phyloP scores from a whole-genome alignment of 2,797 vertebrate genomes.

The Natrix natrix region DNA sequence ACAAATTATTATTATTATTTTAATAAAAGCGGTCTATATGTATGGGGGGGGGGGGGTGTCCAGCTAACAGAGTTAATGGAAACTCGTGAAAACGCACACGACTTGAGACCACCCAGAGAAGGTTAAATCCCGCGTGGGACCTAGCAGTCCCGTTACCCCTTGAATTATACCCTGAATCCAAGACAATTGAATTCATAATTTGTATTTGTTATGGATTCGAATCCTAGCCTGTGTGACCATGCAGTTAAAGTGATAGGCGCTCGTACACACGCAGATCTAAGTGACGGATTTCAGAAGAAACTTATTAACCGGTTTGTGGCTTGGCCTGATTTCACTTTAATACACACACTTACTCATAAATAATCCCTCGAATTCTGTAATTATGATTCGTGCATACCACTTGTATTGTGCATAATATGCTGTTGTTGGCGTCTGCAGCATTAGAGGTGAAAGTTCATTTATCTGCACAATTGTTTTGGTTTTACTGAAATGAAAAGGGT shows the following conservation, averaged over 20 bases:
- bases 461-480: neutral
- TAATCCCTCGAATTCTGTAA: neutral
- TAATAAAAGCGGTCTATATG: neutral
- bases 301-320: neutral
- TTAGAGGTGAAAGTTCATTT: neutral
- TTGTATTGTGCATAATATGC: neutral
- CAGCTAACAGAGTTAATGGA: too few species aligned
- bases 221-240: neutral
- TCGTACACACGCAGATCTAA: neutral
- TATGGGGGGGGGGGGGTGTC: too few species aligned
- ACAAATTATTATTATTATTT: too few species aligned
- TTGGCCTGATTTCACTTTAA: too few species aligned
- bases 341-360: neutral
- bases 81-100: neutral
- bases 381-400: neutral
- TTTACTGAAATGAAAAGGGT: neutral
- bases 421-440: neutral
- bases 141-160: neutral
- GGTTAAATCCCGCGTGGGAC: neutral
- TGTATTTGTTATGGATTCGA: neutral
- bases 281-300: neutral
- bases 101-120: neutral
- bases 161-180: neutral
- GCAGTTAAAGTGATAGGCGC: neutral
- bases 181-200: neutral